Percentiles rank a stretch among this genome's conserved stretches.
These are phyloP conservation scores for Saccostrea cuccullata DNA, from an alignment of 1,140 invertebrate genomes.

Conservation along the genomic window DNA sequence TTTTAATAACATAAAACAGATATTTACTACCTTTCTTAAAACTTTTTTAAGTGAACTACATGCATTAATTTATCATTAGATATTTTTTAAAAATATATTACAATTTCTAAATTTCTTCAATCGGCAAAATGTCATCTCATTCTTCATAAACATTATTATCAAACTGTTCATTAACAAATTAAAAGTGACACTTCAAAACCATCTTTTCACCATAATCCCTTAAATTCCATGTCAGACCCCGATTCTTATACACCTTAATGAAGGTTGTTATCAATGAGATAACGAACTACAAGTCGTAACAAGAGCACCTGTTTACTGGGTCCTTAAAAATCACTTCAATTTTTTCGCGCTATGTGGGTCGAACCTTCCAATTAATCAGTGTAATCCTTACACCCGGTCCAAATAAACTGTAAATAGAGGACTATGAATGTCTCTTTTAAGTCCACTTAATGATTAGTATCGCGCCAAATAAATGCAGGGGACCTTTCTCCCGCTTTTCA, in stretches of 20 bases:
- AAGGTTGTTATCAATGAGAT: not conserved
- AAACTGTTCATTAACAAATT: not conserved
- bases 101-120: too few relatives aligned
- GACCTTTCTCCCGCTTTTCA: slow-evolving; percentile 5
- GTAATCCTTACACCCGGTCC: not conserved
- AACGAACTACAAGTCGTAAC: not conserved
- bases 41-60: too few relatives aligned
- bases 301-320: not conserved
- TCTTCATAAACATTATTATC: not conserved
- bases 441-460: slow-evolving; percentile 25
- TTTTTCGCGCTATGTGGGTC: slow-evolving; percentile 20
- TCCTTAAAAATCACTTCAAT: not conserved
- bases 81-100: too few relatives aligned
- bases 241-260: not conserved
- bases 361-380: slow-evolving; percentile 21
- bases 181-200: not conserved
- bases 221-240: not conserved
- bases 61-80: too few relatives aligned
- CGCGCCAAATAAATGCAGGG: not conserved
- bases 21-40: too few relatives aligned
- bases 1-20: too few relatives aligned
- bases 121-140: too few relatives aligned
- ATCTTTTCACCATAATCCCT: not conserved
- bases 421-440: slow-evolving; percentile 18
- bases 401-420: slow-evolving; percentile 3